Base-by-base conservation (phyloP, 1,140 invertebrate species). In the Nephotettix cincticeps region DNA sequence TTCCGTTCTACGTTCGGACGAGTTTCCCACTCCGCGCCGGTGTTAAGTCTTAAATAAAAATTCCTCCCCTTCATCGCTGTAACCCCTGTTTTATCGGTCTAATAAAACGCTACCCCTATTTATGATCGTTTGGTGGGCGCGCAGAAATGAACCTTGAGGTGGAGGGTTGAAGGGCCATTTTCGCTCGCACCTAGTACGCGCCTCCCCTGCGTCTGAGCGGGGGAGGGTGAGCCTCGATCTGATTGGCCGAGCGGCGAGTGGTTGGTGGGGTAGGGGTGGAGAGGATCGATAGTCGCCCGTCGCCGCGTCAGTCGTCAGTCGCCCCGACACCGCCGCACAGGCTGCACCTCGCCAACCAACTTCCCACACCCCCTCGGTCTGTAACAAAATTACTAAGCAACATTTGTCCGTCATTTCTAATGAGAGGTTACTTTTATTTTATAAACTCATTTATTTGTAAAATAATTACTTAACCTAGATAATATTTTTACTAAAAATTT, bases 1-100 rank as follows among this genome's bases (percentile, higher is more conserved):
- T 47, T 36, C n/a, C 58, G 14, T 21, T 25, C 25, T n/a, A 21
- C 36, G 43, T 65, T 65, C 61, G 69, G 69, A 29, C 69, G 69
- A 65, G 61, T 61, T 63, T 70, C 58, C 68, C 27, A 14, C 30
- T 28, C 69, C 36, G 14, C 43, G 43, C 25, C 66, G 25, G 45
- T 29, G 25, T 54, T 51, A 47, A 70, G 25, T 40, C 32, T 40
- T 36, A 51, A 64, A 70, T 70, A 70, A 70, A 70, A 70, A 70
- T 70, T 70, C 69, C 69, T 70, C 69, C 69, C 69, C 61, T 70
- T 70, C 69, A 45, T 70, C 19, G 58, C 32, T 47, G n/a, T 70
- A 70, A 70, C 69, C 69, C 69, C 69, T 70, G 69, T 70, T 70
- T 70, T 70, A 70, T 70, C 69, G 69, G 61, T 70, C 58, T 70